A percentile compares a stretch with the other conserved stretches of the same genome.
phyloP scores from a whole-genome alignment of 2,888 invertebrate species.

The Dryobota labecula region DNA sequence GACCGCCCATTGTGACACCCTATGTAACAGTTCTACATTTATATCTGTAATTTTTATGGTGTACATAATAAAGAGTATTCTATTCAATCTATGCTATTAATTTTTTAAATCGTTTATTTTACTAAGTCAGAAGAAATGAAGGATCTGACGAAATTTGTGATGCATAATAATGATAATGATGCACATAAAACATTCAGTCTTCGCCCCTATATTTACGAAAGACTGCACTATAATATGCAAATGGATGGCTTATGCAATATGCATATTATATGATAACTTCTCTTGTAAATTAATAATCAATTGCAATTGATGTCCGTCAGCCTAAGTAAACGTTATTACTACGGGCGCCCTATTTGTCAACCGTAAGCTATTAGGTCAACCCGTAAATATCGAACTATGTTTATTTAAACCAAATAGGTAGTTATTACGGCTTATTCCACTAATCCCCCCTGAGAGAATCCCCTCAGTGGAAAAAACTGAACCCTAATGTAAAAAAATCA shows the following conservation, averaged over 20 bases:
- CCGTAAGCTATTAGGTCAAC: background rate
- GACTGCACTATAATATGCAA: conserved; percentile 16
- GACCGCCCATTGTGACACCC: no score
- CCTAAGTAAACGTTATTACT: conserved; percentile 34
- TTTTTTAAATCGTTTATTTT: background rate
- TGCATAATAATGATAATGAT: background rate
- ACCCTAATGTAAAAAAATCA: no score
- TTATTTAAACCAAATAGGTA: background rate
- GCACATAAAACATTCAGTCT: background rate
- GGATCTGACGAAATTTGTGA: background rate
- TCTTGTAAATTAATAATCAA: conserved; percentile 40
- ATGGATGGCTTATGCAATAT: conserved; percentile 11
- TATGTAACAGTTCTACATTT: no score
- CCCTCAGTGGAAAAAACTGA: no score
- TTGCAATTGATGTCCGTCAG: conserved; percentile 22
- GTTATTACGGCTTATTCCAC: no score
- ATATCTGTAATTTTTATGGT: no score
- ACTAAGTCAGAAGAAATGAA: background rate
- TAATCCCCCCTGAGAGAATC: no score
- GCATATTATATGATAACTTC: conserved; percentile 11
- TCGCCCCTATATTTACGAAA: background rate
- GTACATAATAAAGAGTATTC: no score
- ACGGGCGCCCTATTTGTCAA: background rate
- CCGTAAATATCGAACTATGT: background rate
- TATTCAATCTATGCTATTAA: no score